These are phyloP conservation scores for Numida meleagris DNA, from an alignment of 2,113 vertebrate species.

Conservation along the genomic window DNA sequence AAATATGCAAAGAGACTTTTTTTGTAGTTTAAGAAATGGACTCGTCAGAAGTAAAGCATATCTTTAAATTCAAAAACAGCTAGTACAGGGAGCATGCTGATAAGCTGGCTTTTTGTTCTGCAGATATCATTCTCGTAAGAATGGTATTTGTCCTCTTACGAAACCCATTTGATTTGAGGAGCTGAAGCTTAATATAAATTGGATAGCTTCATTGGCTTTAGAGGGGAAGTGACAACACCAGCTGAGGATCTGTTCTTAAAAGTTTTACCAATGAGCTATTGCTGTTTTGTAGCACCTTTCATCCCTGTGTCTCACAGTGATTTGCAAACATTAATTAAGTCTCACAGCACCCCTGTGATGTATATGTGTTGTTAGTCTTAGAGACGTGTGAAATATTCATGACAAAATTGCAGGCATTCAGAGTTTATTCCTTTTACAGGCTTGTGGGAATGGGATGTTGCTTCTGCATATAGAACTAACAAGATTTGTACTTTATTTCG, in stretches of 20 bases:
- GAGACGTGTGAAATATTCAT: conserved; percentile 56
- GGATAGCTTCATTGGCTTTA: background rate
- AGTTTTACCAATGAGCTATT: background rate
- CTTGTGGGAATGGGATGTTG: too few species aligned
- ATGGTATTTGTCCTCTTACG: background rate
- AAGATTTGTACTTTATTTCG: too few species aligned
- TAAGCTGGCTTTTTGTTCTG: background rate
- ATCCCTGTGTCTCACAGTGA: conserved; percentile 15
- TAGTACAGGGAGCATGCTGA: background rate
- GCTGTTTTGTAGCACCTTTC: conserved; percentile 42
- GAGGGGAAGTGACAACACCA: background rate
- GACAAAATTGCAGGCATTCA: conserved; percentile 7
- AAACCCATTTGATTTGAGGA: conserved; percentile 4
- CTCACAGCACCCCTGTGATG: conserved; percentile 27
- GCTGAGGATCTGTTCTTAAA: conserved; percentile 9
- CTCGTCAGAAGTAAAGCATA: background rate
- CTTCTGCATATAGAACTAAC: too few species aligned
- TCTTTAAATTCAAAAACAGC: background rate
- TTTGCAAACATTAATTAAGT: conserved; percentile 56
- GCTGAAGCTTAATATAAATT: background rate
- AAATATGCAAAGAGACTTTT: background rate
- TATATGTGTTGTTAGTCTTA: conserved; percentile 35
- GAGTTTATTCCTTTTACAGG: background rate
- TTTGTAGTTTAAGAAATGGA: background rate
- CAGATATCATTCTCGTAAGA: background rate